A percentile compares a stretch with the other conserved stretches of the same genome.
phyloP scores from a whole-genome alignment of 1,140 invertebrate genomes.

The Harpegnathos saltator region DNA sequence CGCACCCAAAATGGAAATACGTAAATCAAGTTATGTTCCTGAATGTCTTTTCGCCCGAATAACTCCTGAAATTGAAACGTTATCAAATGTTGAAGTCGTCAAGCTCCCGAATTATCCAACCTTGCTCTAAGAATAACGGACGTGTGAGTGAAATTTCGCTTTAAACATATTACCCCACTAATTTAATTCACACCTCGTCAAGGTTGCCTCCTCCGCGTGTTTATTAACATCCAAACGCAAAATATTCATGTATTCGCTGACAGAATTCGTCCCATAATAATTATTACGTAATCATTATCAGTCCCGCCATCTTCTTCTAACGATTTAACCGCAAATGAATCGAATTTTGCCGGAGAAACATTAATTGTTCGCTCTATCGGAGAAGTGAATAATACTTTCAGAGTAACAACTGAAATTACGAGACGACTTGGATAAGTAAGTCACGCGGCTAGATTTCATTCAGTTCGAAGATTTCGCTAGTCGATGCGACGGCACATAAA shows the following conservation, averaged over 20 bases:
- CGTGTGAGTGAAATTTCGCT: slow-evolving; percentile 36
- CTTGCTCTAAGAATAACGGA: not conserved
- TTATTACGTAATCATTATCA: too few relatives aligned
- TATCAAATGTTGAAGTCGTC: slow-evolving; percentile 51
- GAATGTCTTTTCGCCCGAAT: slow-evolving; percentile 56
- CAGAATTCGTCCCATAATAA: too few relatives aligned
- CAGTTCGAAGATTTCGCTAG: not conserved
- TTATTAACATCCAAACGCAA: too few relatives aligned
- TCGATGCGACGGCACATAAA: not conserved
- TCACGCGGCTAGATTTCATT: not conserved
- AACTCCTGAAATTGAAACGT: slow-evolving; percentile 61
- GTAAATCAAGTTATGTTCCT: slow-evolving; percentile 49
- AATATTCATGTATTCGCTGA: too few relatives aligned
- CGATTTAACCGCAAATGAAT: not conserved
- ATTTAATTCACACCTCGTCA: too few relatives aligned
- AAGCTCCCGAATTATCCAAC: slow-evolving; percentile 34
- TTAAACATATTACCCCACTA: not conserved
- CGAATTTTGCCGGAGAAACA: not conserved
- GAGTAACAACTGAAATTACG: not conserved
- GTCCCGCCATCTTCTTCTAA: too few relatives aligned
- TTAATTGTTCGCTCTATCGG: too few relatives aligned
- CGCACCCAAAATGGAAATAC: slow-evolving; percentile 59
- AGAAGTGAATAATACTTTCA: not conserved
- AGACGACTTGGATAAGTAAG: not conserved
- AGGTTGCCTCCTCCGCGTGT: too few relatives aligned